phyloP scores from a whole-genome alignment of 2,797 vertebrate genomes.

The Pitangus sulphuratus region DNA sequence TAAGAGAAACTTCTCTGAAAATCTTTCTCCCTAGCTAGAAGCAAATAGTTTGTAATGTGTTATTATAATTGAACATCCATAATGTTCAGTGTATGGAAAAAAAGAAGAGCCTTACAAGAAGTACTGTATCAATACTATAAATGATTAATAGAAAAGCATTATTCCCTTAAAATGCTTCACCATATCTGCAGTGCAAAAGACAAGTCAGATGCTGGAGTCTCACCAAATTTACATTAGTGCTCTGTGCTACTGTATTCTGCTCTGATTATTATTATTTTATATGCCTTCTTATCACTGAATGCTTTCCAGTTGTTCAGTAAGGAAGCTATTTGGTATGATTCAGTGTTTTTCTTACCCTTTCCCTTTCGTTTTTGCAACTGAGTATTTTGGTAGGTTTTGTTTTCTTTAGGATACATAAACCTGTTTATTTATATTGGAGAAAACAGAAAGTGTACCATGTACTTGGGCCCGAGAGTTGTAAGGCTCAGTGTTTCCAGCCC shows the following conservation, averaged over 20 bases:
- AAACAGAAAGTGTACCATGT: background rate
- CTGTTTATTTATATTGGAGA: background rate
- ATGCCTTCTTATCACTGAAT: background rate
- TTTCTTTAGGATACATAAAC: background rate
- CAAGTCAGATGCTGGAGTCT: background rate
- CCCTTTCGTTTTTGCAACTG: background rate
- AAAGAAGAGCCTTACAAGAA: background rate
- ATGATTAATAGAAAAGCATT: background rate
- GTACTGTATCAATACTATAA: background rate
- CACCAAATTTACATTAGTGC: background rate
- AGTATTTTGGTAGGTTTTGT: background rate
- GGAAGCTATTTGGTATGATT: background rate
- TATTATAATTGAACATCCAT: background rate
- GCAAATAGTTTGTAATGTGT: background rate
- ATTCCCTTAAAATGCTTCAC: background rate
- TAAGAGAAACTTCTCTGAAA: background rate
- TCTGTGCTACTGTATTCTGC: background rate
- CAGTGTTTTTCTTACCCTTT: background rate
- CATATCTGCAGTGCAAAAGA: background rate
- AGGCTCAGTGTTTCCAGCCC: background rate
- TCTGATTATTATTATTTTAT: background rate
- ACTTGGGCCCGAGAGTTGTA: background rate
- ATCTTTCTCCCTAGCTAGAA: background rate
- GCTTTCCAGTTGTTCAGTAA: background rate
- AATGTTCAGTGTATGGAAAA: background rate